Evolutionary conservation across 2,113 vertebrate genomes (phyloP).

Genomic region (Neolamprologus toae): DNA sequence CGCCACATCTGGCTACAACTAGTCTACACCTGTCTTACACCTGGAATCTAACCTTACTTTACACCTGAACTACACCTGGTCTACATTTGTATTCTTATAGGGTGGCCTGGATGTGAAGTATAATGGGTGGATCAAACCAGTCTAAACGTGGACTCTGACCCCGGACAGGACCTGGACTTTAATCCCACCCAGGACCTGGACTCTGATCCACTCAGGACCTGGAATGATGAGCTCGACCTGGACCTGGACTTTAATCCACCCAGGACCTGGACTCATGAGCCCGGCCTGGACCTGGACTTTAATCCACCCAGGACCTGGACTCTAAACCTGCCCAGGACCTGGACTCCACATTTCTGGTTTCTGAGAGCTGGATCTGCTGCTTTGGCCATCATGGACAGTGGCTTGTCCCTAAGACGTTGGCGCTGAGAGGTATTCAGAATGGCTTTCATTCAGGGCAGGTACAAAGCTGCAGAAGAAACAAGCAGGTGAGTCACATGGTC

Average conservation of each 20-base stretch:
- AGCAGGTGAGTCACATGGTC: background rate
- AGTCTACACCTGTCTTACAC: background rate
- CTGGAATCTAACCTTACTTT: background rate
- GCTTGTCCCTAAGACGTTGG: background rate
- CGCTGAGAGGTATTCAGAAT: background rate
- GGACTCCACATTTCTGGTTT: background rate
- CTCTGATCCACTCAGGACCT: no score
- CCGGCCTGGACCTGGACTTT: fast-evolving
- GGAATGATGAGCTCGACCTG: background rate
- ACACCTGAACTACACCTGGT: background rate
- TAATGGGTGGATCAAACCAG: background rate
- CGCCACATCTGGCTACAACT: background rate
- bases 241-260: background rate
- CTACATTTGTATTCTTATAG: background rate
- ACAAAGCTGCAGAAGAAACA: background rate
- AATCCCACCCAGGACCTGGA: background rate
- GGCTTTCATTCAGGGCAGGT: background rate
- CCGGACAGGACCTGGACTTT: background rate
- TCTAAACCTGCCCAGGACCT: background rate
- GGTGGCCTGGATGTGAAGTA: background rate
- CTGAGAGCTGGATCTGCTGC: background rate
- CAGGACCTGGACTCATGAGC: background rate
- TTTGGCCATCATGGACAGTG: background rate
- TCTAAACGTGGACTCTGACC: background rate
- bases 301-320: fast-evolving